Evolutionary conservation across 2,888 invertebrate genomes (phyloP).

Genomic region (Athetis lepigone): DNA sequence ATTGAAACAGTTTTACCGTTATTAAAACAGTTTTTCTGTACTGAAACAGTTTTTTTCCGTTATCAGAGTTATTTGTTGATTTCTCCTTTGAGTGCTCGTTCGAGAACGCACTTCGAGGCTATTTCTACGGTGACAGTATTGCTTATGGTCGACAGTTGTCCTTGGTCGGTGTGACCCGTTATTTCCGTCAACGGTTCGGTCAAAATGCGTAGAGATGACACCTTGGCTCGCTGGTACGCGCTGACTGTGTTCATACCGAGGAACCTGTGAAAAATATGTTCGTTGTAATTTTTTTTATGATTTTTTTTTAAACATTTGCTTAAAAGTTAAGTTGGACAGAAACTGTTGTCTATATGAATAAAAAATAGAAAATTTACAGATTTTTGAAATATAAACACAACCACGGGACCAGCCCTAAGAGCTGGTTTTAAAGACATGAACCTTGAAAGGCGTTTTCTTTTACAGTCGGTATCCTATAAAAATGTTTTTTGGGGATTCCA

Average conservation of each 20-base stretch:
- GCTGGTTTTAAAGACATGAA: too few relatives aligned
- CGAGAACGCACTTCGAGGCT: slow-evolving; percentile 82
- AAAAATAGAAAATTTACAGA: too few relatives aligned
- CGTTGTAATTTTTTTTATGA: too few relatives aligned
- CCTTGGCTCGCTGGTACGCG: slow-evolving; percentile 97
- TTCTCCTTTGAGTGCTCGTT: slow-evolving; percentile 84
- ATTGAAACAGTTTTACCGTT: slow-evolving; percentile 33
- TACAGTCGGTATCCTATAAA: too few relatives aligned
- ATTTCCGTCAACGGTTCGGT: slow-evolving; percentile 73
- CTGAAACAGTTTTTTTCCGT: slow-evolving; percentile 29
- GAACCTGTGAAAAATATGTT: slow-evolving; percentile 89
- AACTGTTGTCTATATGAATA: too few relatives aligned
- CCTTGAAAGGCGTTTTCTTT: too few relatives aligned
- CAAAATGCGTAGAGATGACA: slow-evolving; percentile 95
- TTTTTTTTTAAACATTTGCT: too few relatives aligned
- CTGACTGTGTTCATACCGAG: slow-evolving; percentile 96
- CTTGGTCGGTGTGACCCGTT: slow-evolving; percentile 66
- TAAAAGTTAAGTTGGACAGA: too few relatives aligned
- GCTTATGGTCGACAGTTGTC: slow-evolving; percentile 85
- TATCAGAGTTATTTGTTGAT: slow-evolving; percentile 66
- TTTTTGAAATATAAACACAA: too few relatives aligned
- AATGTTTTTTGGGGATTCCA: too few relatives aligned
- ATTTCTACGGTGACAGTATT: slow-evolving; percentile 88
- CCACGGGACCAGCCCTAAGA: too few relatives aligned
- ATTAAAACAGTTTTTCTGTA: slow-evolving; percentile 28